phyloP scores from a whole-genome alignment of 2,888 invertebrate genomes.

The Cerastoderma edule region DNA sequence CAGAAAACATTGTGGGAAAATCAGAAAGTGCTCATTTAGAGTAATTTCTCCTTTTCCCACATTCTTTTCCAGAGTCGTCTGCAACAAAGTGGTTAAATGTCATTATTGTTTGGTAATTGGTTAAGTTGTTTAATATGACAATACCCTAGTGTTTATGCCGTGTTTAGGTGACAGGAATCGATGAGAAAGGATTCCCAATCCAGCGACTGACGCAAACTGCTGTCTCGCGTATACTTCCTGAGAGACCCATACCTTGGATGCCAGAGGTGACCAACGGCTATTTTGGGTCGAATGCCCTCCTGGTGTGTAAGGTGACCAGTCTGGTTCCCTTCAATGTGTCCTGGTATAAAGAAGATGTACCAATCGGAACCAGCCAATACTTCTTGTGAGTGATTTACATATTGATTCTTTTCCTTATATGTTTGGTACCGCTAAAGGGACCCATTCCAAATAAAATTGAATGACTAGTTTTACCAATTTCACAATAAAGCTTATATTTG shows the following conservation, averaged over 20 bases:
- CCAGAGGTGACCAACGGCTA: constrained; percentile 82
- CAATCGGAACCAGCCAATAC: constrained; percentile 83
- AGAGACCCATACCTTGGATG: constrained; percentile 86
- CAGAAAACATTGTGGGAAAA: too few species aligned
- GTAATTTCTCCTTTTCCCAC: background rate
- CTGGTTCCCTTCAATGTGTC: constrained; percentile 87
- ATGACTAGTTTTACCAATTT: too few species aligned
- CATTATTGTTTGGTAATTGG: too few species aligned
- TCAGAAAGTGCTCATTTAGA: too few species aligned
- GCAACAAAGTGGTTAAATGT: too few species aligned
- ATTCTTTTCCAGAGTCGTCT: background rate
- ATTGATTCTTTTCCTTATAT: too few species aligned
- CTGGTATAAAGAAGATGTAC: constrained; percentile 85
- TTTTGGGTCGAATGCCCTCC: constrained; percentile 85
- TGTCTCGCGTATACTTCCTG: constrained; percentile 87
- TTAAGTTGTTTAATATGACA: too few species aligned
- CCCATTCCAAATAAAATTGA: too few species aligned
- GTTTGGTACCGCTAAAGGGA: too few species aligned
- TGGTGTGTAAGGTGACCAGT: constrained; percentile 88
- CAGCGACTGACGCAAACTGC: constrained; percentile 88
- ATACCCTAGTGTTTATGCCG: background rate
- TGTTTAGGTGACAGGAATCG: constrained; percentile 87
- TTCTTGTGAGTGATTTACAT: constrained; percentile 83
- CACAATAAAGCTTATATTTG: too few species aligned
- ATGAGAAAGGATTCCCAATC: constrained; percentile 87